Percentiles rank a stretch among this genome's conserved stretches.
These are phyloP conservation scores for Tursiops truncatus DNA, from an alignment of 2,113 vertebrate genomes.

Conservation along the genomic window DNA sequence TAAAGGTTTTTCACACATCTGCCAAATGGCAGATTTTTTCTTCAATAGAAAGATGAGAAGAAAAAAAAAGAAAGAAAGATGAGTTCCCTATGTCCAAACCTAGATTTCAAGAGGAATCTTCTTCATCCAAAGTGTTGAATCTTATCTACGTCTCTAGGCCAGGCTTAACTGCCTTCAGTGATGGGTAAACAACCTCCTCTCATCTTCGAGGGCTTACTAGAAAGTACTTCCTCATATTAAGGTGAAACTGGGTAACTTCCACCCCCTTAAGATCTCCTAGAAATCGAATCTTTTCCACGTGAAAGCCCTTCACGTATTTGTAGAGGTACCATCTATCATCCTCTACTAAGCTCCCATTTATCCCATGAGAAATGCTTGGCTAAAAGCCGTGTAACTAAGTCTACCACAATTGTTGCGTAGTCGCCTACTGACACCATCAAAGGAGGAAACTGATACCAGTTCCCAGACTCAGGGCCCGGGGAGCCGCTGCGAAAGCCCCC, in stretches of 20 bases:
- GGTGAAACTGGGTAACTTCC: not conserved
- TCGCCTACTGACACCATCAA: fast-evolving
- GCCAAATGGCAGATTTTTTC: not conserved
- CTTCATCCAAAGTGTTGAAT: not conserved
- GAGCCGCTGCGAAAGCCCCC: too few species aligned
- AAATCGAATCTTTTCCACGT: not conserved
- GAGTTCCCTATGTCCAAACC: not conserved
- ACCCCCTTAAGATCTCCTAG: not conserved
- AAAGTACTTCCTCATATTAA: not conserved
- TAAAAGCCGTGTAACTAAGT: not conserved
- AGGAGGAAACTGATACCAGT: not conserved
- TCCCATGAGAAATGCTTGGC: not conserved
- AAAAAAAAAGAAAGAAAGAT: not conserved
- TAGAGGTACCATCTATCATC: not conserved
- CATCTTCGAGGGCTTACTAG: not conserved
- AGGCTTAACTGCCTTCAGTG: not conserved
- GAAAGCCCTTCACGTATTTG: not conserved
- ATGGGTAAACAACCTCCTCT: not conserved
- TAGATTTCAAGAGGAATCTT: not conserved
- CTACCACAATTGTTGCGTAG: not conserved
- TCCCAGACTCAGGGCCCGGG: fast-evolving
- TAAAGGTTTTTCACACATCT: not conserved
- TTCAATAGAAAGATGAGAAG: not conserved
- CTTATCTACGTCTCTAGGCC: not conserved
- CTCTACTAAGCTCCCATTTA: not conserved